phyloP scores from a whole-genome alignment of 2,113 vertebrate species.

The Sebastes schlegelii region DNA sequence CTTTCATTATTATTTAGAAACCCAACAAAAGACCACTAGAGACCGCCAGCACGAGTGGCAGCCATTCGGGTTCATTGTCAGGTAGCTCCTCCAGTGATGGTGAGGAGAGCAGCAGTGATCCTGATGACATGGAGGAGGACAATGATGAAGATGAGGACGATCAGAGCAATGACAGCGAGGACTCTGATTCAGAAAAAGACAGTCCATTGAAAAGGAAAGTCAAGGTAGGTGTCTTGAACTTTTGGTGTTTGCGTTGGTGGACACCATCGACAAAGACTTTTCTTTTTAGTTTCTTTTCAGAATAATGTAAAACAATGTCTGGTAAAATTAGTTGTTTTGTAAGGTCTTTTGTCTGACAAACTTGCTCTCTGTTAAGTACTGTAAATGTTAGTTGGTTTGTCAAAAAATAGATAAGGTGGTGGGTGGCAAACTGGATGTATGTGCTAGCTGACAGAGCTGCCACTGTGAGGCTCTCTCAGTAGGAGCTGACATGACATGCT shows the following conservation, averaged over 20 bases:
- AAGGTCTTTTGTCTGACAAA: background rate
- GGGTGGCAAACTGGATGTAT: constrained; percentile 54
- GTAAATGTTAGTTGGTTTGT: constrained; percentile 51
- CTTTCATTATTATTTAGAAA: constrained; percentile 78
- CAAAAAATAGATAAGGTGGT: constrained; percentile 50
- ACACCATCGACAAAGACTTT: background rate
- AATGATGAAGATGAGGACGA: constrained; percentile 83
- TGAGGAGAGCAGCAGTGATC: constrained; percentile 90
- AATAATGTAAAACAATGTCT: background rate
- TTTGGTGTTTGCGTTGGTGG: background rate
- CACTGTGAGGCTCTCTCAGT: constrained; percentile 57
- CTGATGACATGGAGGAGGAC: constrained; percentile 90
- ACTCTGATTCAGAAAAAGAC: constrained; percentile 90
- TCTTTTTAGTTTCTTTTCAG: background rate
- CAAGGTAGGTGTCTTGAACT: constrained; percentile 80
- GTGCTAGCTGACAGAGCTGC: constrained; percentile 68
- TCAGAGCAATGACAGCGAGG: constrained; percentile 90
- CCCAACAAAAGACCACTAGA: constrained; percentile 88
- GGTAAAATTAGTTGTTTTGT: background rate
- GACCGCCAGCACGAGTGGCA: constrained; percentile 92
- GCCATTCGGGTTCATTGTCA: constrained; percentile 91
- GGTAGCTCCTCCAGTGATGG: constrained; percentile 92
- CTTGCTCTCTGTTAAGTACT: background rate
- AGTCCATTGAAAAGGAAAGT: constrained; percentile 84
- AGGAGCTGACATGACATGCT: constrained; percentile 64